Conservation (phyloP, 37 sponge, comb jelly and placozoan species). For the Tethya wilhelma region DNA sequence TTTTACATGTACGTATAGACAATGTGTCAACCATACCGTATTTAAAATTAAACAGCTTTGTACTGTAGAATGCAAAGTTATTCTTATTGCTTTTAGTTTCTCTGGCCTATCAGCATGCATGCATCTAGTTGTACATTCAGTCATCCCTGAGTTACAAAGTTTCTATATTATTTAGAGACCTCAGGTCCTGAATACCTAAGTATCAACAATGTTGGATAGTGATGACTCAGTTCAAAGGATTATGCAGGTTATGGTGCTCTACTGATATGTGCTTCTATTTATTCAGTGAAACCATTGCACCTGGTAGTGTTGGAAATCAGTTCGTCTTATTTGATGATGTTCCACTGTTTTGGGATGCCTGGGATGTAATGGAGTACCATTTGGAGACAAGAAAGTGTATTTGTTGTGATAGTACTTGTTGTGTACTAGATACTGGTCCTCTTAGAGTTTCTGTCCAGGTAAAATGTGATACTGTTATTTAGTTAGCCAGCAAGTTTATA, state of each 20-base stretch:
- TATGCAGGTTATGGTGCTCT: too few species aligned
- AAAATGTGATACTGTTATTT: too few species aligned
- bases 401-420: not conserved
- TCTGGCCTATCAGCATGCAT: too few species aligned
- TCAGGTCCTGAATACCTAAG: too few species aligned
- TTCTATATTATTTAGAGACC: not conserved
- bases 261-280: too few species aligned
- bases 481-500: too few species aligned
- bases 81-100: too few species aligned
- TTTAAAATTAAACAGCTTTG: not conserved
- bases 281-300: too few species aligned
- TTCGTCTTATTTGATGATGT: constrained; percentile 83
- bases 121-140: not conserved
- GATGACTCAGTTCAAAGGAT: too few species aligned
- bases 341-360: constrained; percentile 90
- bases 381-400: constrained; percentile 67
- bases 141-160: not conserved
- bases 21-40: not conserved
- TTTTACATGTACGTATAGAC: not conserved
- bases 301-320: constrained; percentile 47
- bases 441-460: constrained; percentile 53
- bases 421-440: constrained; percentile 50
- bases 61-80: not conserved
- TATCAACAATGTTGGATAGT: too few species aligned
- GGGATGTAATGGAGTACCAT: constrained; percentile 93